phyloP scores from a whole-genome alignment of 2,113 vertebrate species.

The Aspiorhynchus laticeps region DNA sequence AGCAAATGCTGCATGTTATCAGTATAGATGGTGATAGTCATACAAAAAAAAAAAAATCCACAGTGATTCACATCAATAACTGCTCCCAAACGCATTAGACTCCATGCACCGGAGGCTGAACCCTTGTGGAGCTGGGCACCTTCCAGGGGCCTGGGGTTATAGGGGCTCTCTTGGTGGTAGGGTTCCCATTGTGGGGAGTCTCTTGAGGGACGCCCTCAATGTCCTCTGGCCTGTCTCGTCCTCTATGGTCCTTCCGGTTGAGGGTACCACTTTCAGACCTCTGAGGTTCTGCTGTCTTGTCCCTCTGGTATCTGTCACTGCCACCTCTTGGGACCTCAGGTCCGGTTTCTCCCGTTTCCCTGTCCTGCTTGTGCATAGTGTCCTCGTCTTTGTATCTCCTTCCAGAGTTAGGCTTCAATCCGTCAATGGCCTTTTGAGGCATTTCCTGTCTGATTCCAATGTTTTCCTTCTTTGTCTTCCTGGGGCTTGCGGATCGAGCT shows the following conservation, averaged over 20 bases:
- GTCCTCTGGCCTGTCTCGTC: slow-evolving; percentile 49
- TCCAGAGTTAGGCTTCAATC: slow-evolving; percentile 64
- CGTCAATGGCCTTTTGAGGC: slow-evolving; percentile 69
- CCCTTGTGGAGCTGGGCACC: slow-evolving; percentile 83
- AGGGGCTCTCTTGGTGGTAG: slow-evolving; percentile 76
- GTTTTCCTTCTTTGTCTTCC: slow-evolving; percentile 71
- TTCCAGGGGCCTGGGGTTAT: slow-evolving; percentile 95
- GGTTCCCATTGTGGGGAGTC: slow-evolving; percentile 67
- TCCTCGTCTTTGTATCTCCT: slow-evolving; percentile 72
- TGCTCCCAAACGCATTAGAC: slow-evolving; percentile 40
- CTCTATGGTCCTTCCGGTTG: slow-evolving; percentile 55
- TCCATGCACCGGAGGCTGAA: slow-evolving; percentile 70
- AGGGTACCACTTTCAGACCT: slow-evolving; percentile 54
- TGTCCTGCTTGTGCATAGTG: slow-evolving; percentile 54
- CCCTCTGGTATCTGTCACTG: slow-evolving; percentile 63
- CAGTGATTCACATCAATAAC: slow-evolving; percentile 49
- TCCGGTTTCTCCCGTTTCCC: slow-evolving; percentile 59
- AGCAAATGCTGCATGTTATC: not conserved
- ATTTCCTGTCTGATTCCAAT: slow-evolving; percentile 56
- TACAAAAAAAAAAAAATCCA: slow-evolving; percentile 41
- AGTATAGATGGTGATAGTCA: slow-evolving; percentile 12
- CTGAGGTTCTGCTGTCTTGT: slow-evolving; percentile 60
- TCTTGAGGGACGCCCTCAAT: slow-evolving; percentile 68
- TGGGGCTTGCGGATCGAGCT: slow-evolving; percentile 76
- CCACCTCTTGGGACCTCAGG: slow-evolving; percentile 52